Base-by-base conservation (phyloP, 2,888 invertebrate species). In the Plebejus argus region DNA sequence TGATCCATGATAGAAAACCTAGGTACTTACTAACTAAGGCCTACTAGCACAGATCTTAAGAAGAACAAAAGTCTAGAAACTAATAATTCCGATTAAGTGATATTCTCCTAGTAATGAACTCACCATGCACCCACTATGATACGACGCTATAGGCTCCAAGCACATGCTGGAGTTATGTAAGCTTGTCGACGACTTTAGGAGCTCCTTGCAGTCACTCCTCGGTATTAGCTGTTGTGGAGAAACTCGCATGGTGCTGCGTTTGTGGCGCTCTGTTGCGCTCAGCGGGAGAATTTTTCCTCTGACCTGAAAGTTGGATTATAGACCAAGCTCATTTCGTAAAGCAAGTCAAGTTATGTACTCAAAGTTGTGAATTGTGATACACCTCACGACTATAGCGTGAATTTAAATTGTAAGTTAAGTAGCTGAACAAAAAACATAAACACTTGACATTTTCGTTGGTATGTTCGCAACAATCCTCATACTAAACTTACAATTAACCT, bases 81-180 rank as follows among this genome's bases (percentile, higher is more conserved):
- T 45, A 45, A 12, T 45, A 10, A 45, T 10, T 45, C 45, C 10
- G 3, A 45, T 12, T 10, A 45, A 12, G 45, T 45, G 3, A 12
- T 45, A 45, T 45, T 45, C 45, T 45, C 0, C 45, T 12, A 45
- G 3, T 12, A 45, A 18, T 33, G n/a, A 0, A 12, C 86, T 85
- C 79, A 93, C 93, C 87, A 86, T 85, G 77, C 93, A 93, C 15
- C 81, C 79, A 66, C 87, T 89, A 58, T 92, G 92, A 78, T 89
- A 88, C 0, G 84, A 83, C 1, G 82, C 78, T 7, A 92, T 82
- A 0, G 93, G 90, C 76, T 86, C 85, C 80, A 93, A 80, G 78
- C 93, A 93, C 6, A 89, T 78, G 49, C 84, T 87, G 61, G 86
- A 85, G 20, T 84, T 81, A 10, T 87, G 83, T 49, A 92, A 70